Evolutionary conservation across 2,888 invertebrate genomes (phyloP), one percentile per base, ranked within the genome.

Genomic region (Cyclophora albipunctata): DNA sequence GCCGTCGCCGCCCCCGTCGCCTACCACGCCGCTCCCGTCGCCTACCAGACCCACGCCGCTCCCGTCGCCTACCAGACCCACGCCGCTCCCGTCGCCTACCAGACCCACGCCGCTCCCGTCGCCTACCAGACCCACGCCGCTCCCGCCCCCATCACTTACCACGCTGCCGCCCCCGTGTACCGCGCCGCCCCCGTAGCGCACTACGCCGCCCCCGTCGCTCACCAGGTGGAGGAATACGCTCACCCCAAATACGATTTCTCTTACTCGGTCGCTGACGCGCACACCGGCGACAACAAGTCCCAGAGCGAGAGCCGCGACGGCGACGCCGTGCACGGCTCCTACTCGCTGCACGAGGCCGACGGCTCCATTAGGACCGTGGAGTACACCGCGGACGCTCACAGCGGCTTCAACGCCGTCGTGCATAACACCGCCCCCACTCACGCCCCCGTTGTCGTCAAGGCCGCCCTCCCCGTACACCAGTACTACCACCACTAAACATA

Each of bases 271-370:
- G 81, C 88, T 57, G 90, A 91, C 68, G 76, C 84, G 33, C 89
- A 90, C 73, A 90, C 90, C 69, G 90, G 90, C 45, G 91, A 91
- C 78, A 81, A 87, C 75, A 90, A 90, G 77, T 80, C 82, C 54
- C 90, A 90, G 71, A 85, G 89, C 56, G 91, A 91, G 69, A 63
- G 68, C 54, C 81, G 86, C 58, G 90, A 90, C 60, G 90, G 90
- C 44, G 90, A 90, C 61, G 85, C 80, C 2, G 90, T 90, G 57
- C 86, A 86, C 69, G 90, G 90, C 63, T 81, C 84, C 7, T 90
- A 90, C 82, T 87, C 89, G 20, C 74, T 90, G 63, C 83, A 85
- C 57, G 90, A 90, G 67, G 87, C 90, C 46, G 90, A 90, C 66
- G 90, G 90, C 66, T 90, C 90, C 73, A 68, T 87, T 70, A 80